These are phyloP conservation scores for Druon quercuslanigerum DNA, from an alignment of 1,140 invertebrate species.

Conservation along the genomic window DNA sequence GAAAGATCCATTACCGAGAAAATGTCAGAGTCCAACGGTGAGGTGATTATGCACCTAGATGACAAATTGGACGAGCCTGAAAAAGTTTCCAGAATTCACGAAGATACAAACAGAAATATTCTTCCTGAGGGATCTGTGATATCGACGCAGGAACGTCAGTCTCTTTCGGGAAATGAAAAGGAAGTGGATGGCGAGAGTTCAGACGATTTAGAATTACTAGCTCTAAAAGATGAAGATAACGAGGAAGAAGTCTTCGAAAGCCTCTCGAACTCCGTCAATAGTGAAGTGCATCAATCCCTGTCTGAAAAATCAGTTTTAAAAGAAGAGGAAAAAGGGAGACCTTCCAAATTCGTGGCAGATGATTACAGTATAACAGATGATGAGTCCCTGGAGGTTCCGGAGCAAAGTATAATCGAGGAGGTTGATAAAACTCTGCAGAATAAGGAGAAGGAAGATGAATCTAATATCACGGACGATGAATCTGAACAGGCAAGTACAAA, in stretches of 20 bases:
- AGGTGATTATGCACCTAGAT: background rate
- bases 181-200: slow-evolving; percentile 15
- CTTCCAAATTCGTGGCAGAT: slow-evolving; percentile 15
- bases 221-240: slow-evolving; percentile 34
- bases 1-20: background rate
- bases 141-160: slow-evolving; percentile 1
- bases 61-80: background rate
- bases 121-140: background rate
- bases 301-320: slow-evolving; percentile 31
- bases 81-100: background rate
- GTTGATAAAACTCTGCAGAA: background rate
- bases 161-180: background rate
- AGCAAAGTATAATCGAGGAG: background rate
- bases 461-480: slow-evolving; percentile 65
- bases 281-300: slow-evolving; percentile 32
- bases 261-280: slow-evolving; percentile 47
- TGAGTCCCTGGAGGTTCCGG: slow-evolving; percentile 54
- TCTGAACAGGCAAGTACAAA: background rate
- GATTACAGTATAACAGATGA: slow-evolving; percentile 68
- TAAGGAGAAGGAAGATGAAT: slow-evolving; percentile 39
- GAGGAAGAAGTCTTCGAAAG: slow-evolving; percentile 61
- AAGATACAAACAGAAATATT: slow-evolving; percentile 30
- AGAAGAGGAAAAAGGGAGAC: slow-evolving; percentile 41
- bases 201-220: slow-evolving; percentile 17
- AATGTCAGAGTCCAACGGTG: background rate